These are phyloP conservation scores for Diadophis punctatus DNA, from an alignment of 2,113 vertebrate genomes.

Conservation along the genomic window DNA sequence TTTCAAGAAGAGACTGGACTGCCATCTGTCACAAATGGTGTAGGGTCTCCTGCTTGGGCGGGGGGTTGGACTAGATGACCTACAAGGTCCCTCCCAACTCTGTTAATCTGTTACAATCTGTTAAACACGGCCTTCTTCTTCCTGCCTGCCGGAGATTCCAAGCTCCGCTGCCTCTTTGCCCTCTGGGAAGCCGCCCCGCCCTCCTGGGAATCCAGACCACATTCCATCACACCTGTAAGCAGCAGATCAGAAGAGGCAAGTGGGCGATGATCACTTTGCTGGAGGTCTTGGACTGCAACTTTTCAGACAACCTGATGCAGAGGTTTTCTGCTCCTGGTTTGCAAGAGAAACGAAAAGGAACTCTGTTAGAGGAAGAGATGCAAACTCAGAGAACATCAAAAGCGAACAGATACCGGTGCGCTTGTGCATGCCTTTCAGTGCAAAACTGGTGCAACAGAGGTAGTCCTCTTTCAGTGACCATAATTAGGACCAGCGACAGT, in stretches of 20 bases:
- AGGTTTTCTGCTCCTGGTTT: constrained; percentile 89
- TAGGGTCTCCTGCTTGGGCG: too few species aligned
- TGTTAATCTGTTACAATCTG: too few species aligned
- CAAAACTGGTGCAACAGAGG: background rate
- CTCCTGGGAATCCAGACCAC: background rate
- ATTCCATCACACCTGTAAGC: constrained; percentile 81
- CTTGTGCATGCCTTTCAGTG: background rate
- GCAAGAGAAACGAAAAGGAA: constrained; percentile 7
- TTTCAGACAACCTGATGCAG: constrained; percentile 92
- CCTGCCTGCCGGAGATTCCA: too few species aligned
- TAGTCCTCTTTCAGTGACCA: background rate
- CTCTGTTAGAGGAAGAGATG: background rate
- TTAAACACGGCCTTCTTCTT: too few species aligned
- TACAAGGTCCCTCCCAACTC: too few species aligned
- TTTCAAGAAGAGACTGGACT: too few species aligned
- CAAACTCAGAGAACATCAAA: background rate
- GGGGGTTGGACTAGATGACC: too few species aligned
- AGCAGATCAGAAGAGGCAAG: constrained; percentile 93
- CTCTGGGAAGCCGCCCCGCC: background rate
- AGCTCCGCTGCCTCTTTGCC: background rate
- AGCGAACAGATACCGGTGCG: background rate
- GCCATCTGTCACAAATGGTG: too few species aligned
- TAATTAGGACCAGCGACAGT: background rate
- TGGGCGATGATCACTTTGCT: constrained; percentile 97
- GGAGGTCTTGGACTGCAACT: constrained; percentile 94